A percentile compares a stretch with the other conserved stretches of the same genome.
These are phyloP conservation scores for Meiosimyza decipiens DNA, from an alignment of 2,888 invertebrate genomes.

Conservation along the genomic window DNA sequence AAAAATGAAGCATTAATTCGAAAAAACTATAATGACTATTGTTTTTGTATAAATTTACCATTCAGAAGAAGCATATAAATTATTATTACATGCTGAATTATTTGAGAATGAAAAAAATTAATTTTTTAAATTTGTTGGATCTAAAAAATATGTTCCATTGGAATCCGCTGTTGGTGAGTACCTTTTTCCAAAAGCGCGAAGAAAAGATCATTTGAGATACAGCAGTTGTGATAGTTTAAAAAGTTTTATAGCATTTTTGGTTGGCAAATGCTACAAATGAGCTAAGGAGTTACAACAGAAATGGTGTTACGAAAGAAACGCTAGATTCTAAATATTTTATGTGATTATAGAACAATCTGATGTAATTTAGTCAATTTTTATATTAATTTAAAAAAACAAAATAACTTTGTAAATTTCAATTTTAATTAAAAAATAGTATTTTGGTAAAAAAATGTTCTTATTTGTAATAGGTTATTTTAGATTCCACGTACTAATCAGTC, in stretches of 20 bases:
- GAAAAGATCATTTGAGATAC: neutral
- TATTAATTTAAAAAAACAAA: too few species aligned
- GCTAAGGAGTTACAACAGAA: neutral
- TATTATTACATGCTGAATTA: neutral
- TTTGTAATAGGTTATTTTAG: too few species aligned
- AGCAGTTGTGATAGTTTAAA: neutral
- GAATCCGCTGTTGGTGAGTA: neutral
- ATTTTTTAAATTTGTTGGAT: neutral
- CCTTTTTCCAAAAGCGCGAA: neutral
- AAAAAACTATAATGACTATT: neutral
- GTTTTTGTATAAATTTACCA: constrained; percentile 2
- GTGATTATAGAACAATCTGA: too few species aligned
- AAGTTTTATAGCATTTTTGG: neutral
- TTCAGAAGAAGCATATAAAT: neutral
- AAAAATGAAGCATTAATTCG: neutral
- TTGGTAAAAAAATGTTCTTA: too few species aligned
- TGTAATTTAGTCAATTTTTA: too few species aligned
- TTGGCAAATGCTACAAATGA: neutral
- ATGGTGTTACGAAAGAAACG: neutral
- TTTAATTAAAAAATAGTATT: too few species aligned
- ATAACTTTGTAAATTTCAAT: too few species aligned
- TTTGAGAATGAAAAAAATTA: neutral
- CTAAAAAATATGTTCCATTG: neutral
- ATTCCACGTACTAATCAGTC: too few species aligned
- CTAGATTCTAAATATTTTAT: too few species aligned